These are phyloP conservation scores for Mormyrops boulengeri DNA, from an alignment of 2,797 vertebrate genomes.

Conservation along the genomic window DNA sequence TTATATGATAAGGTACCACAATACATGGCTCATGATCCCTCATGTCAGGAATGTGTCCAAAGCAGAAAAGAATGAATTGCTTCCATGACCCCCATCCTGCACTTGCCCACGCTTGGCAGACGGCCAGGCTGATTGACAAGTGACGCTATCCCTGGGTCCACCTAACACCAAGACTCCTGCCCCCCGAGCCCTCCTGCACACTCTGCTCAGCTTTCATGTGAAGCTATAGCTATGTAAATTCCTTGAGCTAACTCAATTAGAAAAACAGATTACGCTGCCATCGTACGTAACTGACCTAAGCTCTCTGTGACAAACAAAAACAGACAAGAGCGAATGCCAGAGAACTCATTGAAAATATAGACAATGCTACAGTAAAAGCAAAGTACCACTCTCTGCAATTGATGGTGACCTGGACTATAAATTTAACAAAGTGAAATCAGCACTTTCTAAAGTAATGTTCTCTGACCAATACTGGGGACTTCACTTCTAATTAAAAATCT, in stretches of 20 bases:
- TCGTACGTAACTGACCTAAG: constrained; percentile 39
- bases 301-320: constrained; percentile 13
- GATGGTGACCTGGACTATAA: constrained; percentile 43
- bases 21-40: constrained; percentile 41
- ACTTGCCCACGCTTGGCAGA: constrained; percentile 43
- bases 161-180: constrained; percentile 49
- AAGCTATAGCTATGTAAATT: constrained; percentile 50
- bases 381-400: constrained; percentile 31
- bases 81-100: constrained; percentile 36
- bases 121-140: constrained; percentile 53
- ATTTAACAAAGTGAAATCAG: constrained; percentile 45
- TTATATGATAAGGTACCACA: constrained; percentile 44
- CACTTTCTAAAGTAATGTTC: constrained; percentile 31
- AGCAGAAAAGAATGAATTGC: constrained; percentile 48
- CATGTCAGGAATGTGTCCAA: constrained; percentile 47
- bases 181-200: constrained; percentile 41
- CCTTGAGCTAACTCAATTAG: constrained; percentile 57
- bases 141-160: constrained; percentile 57
- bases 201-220: constrained; percentile 63
- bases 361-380: constrained; percentile 23
- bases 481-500: constrained; percentile 52
- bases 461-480: constrained; percentile 2
- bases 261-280: constrained; percentile 43
- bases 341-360: constrained; percentile 26
- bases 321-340: constrained; percentile 18